phyloP scores from a whole-genome alignment of 1,140 invertebrate genomes.

The Mactra quadrangularis region DNA sequence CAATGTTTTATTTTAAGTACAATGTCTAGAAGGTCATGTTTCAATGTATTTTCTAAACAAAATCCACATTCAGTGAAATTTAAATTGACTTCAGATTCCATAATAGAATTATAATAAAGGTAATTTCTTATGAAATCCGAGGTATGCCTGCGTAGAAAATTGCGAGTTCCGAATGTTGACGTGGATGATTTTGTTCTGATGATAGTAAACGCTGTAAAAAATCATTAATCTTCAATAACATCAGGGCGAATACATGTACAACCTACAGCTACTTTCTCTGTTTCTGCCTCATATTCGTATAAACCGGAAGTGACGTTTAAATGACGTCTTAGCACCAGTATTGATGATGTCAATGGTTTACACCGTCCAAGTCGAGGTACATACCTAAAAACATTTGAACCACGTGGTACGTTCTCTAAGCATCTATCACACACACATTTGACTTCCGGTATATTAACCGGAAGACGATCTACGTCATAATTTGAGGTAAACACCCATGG shows the following conservation, averaged over 20 bases:
- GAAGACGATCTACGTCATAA: slow-evolving; percentile 23
- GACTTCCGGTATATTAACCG: neutral
- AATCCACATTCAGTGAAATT: no score
- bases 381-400: neutral
- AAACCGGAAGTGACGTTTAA: neutral
- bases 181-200: no score
- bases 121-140: no score
- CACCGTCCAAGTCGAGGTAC: slow-evolving; percentile 3
- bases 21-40: no score
- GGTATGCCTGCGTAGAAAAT: no score
- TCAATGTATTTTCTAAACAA: no score
- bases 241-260: slow-evolving; percentile 17
- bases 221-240: no score
- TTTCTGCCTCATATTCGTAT: slow-evolving; percentile 6
- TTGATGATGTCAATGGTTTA: slow-evolving; percentile 9
- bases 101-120: no score
- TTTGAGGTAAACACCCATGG: slow-evolving; percentile 25
- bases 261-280: slow-evolving; percentile 7
- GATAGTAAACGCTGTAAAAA: no score
- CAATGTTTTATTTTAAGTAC: no score
- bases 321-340: slow-evolving; percentile 1
- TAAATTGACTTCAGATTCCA: no score
- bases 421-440: slow-evolving; percentile 18
- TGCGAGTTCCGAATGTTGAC: no score
- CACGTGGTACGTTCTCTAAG: neutral